Evolutionary conservation across 1,140 invertebrate species (phyloP), one percentile per base, ranked within the genome.

Genomic region (Chrysopa pallens): DNA sequence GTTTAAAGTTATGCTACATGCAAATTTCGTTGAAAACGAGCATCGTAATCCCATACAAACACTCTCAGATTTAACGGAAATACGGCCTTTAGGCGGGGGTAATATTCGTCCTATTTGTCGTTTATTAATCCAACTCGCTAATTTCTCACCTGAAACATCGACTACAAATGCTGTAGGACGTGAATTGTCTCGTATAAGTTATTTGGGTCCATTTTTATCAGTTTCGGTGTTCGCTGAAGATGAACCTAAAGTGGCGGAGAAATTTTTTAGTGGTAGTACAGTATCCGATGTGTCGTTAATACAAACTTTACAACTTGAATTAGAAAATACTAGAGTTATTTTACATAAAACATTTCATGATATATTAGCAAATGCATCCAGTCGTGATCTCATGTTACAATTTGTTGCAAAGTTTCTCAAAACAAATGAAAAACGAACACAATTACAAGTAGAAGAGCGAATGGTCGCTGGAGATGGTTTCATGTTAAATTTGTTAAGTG

Each of bases 181-280:
- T n/a, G 90, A 95, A 59, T 66, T 94, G 17, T 76, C 83, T 1
- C 74, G 76, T 42, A 75, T 80, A 4, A 84, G 86, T 28, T 91
- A 79, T 50, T 68, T 97, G 1, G 90, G 89, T 15, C 86, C 90
- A 0, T 95, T 97, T 57, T 66, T 96, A 17, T 76, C 76, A 8
- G 71, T 94, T 0, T 93, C 90, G 0, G 70, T 93, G 0, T 94
- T 95, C 59, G 87, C 84, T 28, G 90, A 95, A 59, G 92, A 96
- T 59, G 85, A 91, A 57, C 75, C 81, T 0, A 77, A 78, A 50
- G 73, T 89, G 8, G 82, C 80, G 0, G 72, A 74, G 45, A 67
- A 75, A 54, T 74, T 76, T 47, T 71, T 80, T 55, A 67, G 63
- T 36, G 69, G 67, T 2, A 44, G 42, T 38, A 45, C 63, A 15